Percentiles rank a stretch among this genome's conserved stretches.
Conservation (phyloP, 2,888 invertebrate species). For the Lasioglossum figueresi region DNA sequence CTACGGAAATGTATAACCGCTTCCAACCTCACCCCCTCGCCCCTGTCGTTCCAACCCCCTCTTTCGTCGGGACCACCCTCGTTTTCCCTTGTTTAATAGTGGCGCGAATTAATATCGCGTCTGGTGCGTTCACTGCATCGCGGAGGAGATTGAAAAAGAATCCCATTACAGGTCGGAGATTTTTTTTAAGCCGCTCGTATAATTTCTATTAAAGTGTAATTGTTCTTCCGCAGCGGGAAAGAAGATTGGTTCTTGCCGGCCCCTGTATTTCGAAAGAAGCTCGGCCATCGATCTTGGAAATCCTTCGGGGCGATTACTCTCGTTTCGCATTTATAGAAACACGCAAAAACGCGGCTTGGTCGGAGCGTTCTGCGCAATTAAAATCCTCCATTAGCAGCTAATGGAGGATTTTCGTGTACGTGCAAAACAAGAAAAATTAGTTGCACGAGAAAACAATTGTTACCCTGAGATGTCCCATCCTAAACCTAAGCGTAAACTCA, state of each 20-base stretch:
- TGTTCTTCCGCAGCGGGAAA: constrained; percentile 28
- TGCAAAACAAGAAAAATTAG: not conserved
- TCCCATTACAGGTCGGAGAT: constrained; percentile 40
- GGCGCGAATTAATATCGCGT: constrained; percentile 51
- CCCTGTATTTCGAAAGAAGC: constrained; percentile 19
- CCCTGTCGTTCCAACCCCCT: not conserved
- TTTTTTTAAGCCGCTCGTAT: constrained; percentile 18
- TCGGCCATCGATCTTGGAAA: constrained; percentile 42
- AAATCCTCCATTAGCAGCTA: not conserved
- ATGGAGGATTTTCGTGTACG: too few relatives aligned
- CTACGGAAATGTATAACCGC: constrained; percentile 9
- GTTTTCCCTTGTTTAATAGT: constrained; percentile 27
- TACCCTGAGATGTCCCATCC: not conserved
- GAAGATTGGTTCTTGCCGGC: constrained; percentile 26
- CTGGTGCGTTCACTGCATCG: constrained; percentile 27
- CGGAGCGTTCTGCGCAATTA: not conserved
- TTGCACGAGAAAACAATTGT: too few relatives aligned
- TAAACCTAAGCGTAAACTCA: not conserved
- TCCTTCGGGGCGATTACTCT: constrained; percentile 24
- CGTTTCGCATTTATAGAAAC: not conserved
- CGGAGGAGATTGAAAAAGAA: constrained; percentile 49
- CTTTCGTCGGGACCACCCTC: not conserved
- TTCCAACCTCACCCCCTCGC: not conserved
- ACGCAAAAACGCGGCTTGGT: not conserved
- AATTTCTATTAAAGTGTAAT: constrained; percentile 54